A percentile compares a stretch with the other conserved stretches of the same genome.
Conservation (phyloP, 2,797 vertebrate species). For the Enteromius thamalakanensis region DNA sequence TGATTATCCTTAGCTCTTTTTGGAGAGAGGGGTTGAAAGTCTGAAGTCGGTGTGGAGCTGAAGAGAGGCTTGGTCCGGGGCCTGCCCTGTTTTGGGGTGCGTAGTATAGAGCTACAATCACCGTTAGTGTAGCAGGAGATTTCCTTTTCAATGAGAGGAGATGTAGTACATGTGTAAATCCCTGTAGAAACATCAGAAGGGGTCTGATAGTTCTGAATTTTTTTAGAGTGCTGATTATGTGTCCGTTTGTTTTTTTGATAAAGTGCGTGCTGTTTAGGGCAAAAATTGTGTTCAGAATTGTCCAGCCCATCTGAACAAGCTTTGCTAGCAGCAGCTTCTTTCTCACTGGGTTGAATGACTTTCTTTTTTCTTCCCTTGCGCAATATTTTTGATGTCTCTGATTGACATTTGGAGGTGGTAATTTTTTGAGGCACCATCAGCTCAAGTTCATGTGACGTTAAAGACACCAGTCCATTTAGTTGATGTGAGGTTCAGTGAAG, state of each 20-base stretch:
- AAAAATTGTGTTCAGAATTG: background rate
- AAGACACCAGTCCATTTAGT: conserved; percentile 13
- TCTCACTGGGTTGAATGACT: background rate
- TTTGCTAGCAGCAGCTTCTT: background rate
- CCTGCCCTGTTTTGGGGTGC: conserved; percentile 16
- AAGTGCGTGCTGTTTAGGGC: background rate
- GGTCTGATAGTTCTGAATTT: background rate
- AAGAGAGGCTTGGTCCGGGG: background rate
- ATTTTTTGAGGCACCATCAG: background rate
- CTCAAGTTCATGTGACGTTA: background rate
- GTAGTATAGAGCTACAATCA: background rate
- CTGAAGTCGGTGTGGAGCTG: background rate
- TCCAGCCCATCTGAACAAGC: background rate
- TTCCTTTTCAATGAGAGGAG: background rate
- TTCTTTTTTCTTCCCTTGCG: conserved; percentile 33
- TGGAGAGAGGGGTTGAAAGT: background rate
- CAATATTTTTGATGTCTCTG: background rate
- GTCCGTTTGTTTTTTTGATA: conserved; percentile 1
- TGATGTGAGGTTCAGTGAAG: background rate
- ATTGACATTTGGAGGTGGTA: background rate
- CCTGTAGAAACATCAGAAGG: conserved; percentile 10
- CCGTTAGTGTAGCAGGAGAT: background rate
- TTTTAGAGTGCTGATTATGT: background rate
- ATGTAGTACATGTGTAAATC: conserved; percentile 22
- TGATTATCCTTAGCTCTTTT: background rate